Evolutionary conservation across 2,113 vertebrate species (phyloP).

Genomic region (Callocephalon fimbriatum): DNA sequence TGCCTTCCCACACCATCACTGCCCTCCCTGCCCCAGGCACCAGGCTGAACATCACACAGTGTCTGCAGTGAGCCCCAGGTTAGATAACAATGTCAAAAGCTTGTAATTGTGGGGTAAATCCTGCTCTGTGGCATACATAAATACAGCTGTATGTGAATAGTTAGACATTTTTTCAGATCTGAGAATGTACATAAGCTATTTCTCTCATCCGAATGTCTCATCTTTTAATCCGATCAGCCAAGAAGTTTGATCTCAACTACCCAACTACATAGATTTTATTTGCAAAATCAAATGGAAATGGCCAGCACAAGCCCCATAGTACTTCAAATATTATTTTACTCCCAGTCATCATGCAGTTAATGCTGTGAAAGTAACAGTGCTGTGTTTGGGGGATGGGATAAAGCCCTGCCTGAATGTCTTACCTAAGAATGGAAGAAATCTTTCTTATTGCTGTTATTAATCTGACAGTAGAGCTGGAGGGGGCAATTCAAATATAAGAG

Average conservation of each 20-base stretch:
- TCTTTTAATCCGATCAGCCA: neutral
- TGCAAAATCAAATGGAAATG: neutral
- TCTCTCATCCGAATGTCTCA: neutral
- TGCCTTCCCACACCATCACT: fast-evolving
- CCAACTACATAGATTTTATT: fast-evolving
- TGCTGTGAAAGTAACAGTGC: neutral
- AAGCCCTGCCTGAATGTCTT: constrained; percentile 1
- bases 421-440: constrained; percentile 51
- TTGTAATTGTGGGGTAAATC: neutral
- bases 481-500: constrained; percentile 48
- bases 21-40: neutral
- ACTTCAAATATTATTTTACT: neutral
- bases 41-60: fast-evolving
- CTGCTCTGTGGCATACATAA: neutral
- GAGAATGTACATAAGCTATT: neutral
- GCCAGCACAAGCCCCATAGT: neutral
- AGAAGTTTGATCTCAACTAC: neutral
- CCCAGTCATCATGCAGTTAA: neutral
- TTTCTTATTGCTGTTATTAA: constrained; percentile 38
- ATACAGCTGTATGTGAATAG: neutral
- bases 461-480: constrained; percentile 66
- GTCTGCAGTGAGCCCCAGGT: fast-evolving
- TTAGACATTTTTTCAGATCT: neutral
- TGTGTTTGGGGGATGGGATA: neutral
- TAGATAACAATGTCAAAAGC: neutral